Evolutionary conservation across 2,797 vertebrate genomes (phyloP).

Genomic region (Tenualosa thibaudeaui): DNA sequence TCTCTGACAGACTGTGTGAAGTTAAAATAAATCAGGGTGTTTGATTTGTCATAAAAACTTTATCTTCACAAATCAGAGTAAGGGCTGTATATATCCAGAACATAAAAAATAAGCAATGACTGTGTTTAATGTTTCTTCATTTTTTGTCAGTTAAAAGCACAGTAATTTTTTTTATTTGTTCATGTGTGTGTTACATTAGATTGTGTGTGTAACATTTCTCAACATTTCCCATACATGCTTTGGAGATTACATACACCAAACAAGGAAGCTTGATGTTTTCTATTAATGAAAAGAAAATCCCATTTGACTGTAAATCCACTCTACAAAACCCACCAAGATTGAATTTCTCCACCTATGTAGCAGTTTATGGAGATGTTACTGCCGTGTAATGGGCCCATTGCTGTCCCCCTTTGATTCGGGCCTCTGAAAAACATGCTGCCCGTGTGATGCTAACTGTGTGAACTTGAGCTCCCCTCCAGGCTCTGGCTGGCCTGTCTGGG

Average conservation of each 20-base stretch:
- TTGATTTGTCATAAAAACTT: conserved; percentile 37
- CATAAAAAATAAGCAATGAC: background rate
- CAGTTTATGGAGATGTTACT: conserved; percentile 33
- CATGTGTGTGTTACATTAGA: background rate
- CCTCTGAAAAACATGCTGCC: conserved; percentile 28
- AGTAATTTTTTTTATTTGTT: background rate
- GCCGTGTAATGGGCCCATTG: conserved; percentile 16
- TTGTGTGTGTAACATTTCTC: background rate
- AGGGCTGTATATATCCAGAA: background rate
- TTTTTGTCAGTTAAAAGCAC: background rate
- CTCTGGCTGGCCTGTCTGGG: conserved; percentile 20
- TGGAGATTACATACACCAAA: background rate
- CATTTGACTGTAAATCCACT: background rate
- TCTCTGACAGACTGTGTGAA: conserved; percentile 28
- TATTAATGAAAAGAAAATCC: background rate
- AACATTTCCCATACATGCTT: background rate
- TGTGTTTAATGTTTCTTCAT: background rate
- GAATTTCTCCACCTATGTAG: conserved; percentile 31
- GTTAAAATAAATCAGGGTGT: conserved; percentile 32
- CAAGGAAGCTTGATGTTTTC: background rate
- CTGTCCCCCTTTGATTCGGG: conserved; percentile 30
- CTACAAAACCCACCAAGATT: background rate
- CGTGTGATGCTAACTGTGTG: conserved; percentile 28
- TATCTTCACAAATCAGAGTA: background rate
- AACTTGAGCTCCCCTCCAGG: conserved; percentile 20